Base-by-base conservation (phyloP, 2,888 invertebrate species). In the Galeopsomyia nigrocyanea region DNA sequence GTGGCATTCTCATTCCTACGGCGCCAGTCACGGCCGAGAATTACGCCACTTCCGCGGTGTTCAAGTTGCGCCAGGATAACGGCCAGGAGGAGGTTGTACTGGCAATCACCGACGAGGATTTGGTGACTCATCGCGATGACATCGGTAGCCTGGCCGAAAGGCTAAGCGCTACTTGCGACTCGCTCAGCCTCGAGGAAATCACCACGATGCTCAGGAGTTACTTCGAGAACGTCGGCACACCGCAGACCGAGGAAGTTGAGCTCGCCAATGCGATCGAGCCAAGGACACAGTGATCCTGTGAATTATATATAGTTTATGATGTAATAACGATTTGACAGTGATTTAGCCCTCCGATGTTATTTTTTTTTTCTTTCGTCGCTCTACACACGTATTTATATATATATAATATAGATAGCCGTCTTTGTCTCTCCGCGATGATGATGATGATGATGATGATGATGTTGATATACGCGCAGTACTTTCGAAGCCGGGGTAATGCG, bases 61-160 rank as follows among this genome's bases (percentile, higher is more conserved):
- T 69, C 67, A 72, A 72, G 61, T 76, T 72, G 47, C 69, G 50
- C 9, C 51, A 70, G 17, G 72, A 72, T 0, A 70, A 74, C 31
- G 76, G 50, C 26, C 75, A 77, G 3, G 66, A 67, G 17, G 75
- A 76, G 21, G 16, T 56, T 13, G 76, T 79, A 0, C 70, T 78
- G 16, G 63, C 77, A 0, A 74, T 78, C 6, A 76, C 71, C 14
- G 74, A 77, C 16, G 75, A 77, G 9, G 78, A 78, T 26, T 73
- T 77, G 26, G 39, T 74, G n/a, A 74, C 74, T 1, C 77, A 71
- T 49, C 67, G 64, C 14, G 47, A 77, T 47, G 75, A 78, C 17
- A 68, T 78, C 16, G 75, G 50, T 0, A 56, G 73, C 17, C 61
- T 78, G 16, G 77, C 77, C 14, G 65, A 56, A 21, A 66, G 60